Conservation (phyloP, 2,113 vertebrate genomes). For the Delphinus delphis region DNA sequence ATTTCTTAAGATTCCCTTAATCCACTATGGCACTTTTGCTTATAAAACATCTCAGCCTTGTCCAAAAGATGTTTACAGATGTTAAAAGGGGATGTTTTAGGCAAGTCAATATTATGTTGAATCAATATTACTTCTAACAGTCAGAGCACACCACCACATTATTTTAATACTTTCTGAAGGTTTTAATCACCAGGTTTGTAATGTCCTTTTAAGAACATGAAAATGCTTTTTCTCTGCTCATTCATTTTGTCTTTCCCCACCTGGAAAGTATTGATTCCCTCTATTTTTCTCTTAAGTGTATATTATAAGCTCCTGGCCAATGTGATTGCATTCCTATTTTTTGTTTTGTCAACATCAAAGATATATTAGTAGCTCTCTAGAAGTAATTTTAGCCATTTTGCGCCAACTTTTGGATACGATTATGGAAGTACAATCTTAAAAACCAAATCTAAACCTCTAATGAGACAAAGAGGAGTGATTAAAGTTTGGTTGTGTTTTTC, state of each 20-base stretch:
- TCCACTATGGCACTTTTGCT: background rate
- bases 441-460: background rate
- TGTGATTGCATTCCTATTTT: background rate
- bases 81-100: background rate
- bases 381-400: constrained; percentile 17
- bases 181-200: background rate
- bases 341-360: constrained; percentile 14
- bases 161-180: constrained; percentile 40
- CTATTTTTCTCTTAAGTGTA: background rate
- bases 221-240: constrained; percentile 21
- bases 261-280: background rate
- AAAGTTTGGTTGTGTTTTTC: background rate
- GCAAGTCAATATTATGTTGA: background rate
- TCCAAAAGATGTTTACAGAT: constrained; percentile 24
- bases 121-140: background rate
- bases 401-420: background rate
- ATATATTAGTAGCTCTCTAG: background rate
- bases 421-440: constrained; percentile 29
- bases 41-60: background rate
- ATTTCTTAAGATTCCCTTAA: background rate
- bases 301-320: background rate
- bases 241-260: constrained; percentile 7
- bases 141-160: background rate
- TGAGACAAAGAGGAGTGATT: background rate
- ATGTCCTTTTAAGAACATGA: constrained; percentile 35